Conservation (phyloP, 53 echinoderm and acorn worm species). For the Echinarachnius parma region DNA sequence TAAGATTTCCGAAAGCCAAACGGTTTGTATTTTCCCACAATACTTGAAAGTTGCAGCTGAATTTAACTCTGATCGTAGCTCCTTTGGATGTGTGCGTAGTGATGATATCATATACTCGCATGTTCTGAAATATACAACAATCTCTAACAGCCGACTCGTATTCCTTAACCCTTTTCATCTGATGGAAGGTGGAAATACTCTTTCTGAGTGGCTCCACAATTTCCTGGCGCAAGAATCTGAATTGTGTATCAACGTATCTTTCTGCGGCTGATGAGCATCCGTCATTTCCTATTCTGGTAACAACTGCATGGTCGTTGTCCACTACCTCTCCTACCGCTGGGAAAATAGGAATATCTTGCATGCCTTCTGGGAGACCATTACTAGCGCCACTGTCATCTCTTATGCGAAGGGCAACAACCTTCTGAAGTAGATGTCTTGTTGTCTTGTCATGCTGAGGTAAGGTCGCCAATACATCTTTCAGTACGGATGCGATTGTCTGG, state of each 20-base stretch:
- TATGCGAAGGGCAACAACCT: too few species aligned
- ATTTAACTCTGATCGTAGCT: constrained; percentile 49
- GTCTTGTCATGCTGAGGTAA: too few species aligned
- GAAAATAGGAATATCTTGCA: constrained; percentile 45
- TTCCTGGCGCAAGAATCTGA: constrained; percentile 79
- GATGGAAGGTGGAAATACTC: constrained; percentile 57
- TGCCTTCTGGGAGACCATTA: constrained; percentile 46
- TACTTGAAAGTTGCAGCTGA: constrained; percentile 31
- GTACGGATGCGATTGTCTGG: too few species aligned
- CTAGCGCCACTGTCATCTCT: too few species aligned
- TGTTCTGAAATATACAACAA: constrained; percentile 37
- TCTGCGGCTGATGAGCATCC: constrained; percentile 45
- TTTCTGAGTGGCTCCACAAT: constrained; percentile 77
- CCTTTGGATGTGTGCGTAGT: constrained; percentile 34
- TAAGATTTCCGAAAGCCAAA: constrained; percentile 63
- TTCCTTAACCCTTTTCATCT: constrained; percentile 7
- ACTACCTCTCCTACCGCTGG: constrained; percentile 52
- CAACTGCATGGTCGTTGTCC: constrained; percentile 20
- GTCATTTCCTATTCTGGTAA: neutral
- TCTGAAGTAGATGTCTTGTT: too few species aligned
- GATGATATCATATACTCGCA: constrained; percentile 52
- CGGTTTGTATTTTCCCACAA: constrained; percentile 49
- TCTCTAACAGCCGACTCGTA: constrained; percentile 49
- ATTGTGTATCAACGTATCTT: constrained; percentile 66
- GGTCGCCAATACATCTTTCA: too few species aligned